Evolutionary conservation across 2,797 vertebrate species (phyloP).

Genomic region (Labeo calbasu): DNA sequence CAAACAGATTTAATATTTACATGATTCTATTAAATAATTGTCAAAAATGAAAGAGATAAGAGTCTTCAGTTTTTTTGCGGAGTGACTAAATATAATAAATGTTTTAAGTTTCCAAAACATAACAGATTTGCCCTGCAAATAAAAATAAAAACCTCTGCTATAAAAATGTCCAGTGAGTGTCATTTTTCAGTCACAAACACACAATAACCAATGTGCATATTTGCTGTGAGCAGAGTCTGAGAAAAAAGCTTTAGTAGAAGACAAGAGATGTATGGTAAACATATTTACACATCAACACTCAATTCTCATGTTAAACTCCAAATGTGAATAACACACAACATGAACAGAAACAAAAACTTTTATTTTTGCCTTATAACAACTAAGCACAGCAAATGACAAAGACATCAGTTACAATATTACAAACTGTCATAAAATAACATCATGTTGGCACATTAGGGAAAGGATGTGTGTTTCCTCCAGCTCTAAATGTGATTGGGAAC

Average conservation of each 20-base stretch:
- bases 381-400: neutral
- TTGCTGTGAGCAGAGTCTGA: neutral
- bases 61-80: neutral
- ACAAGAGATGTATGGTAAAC: neutral
- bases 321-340: neutral
- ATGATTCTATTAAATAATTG: neutral
- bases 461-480: neutral
- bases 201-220: neutral
- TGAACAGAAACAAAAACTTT: neutral
- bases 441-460: neutral
- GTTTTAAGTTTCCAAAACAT: neutral
- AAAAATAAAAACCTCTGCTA: no score
- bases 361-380: conserved; percentile 1
- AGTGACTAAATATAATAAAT: neutral
- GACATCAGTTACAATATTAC: neutral
- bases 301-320: neutral
- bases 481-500: neutral
- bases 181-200: neutral
- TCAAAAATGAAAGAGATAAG: neutral
- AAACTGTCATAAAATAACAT: neutral
- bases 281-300: neutral
- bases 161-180: no score
- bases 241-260: neutral
- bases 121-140: neutral
- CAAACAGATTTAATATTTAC: neutral